phyloP scores from a whole-genome alignment of 2,888 invertebrate species.

The Orthosia gothica region DNA sequence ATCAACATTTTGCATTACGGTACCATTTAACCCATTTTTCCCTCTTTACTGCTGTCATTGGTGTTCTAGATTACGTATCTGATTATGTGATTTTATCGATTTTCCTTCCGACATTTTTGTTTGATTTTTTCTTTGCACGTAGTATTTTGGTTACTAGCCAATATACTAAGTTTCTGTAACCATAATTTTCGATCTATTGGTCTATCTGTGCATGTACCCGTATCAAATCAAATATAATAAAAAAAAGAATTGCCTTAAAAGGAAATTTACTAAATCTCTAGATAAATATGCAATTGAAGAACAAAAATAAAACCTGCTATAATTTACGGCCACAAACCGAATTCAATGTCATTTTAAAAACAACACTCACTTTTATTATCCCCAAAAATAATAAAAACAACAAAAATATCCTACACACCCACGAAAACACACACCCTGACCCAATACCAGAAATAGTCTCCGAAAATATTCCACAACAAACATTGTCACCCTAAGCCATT shows the following conservation, averaged over 20 bases:
- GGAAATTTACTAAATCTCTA: background rate
- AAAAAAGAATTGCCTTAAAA: no score
- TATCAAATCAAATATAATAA: no score
- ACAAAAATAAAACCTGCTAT: background rate
- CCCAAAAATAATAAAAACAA: constrained; percentile 24
- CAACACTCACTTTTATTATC: constrained; percentile 12
- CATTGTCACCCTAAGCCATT: constrained; percentile 77
- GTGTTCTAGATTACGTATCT: constrained; percentile 3
- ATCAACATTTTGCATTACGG: constrained; percentile 7
- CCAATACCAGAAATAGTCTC: constrained; percentile 64
- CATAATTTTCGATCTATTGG: background rate
- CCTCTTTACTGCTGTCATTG: background rate
- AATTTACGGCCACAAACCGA: constrained; percentile 10
- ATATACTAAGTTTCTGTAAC: background rate
- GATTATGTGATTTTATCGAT: background rate
- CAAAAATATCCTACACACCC: constrained; percentile 41
- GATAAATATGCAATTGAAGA: no score
- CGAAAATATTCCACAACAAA: constrained; percentile 63
- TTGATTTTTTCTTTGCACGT: background rate
- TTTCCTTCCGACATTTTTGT: background rate
- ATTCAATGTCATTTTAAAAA: constrained; percentile 2
- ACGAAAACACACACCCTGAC: constrained; percentile 71
- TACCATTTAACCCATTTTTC: background rate
- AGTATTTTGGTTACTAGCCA: background rate
- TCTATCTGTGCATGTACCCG: no score